Evolutionary conservation across 2,888 invertebrate genomes (phyloP).

Genomic region (Dichetophora obliterata): DNA sequence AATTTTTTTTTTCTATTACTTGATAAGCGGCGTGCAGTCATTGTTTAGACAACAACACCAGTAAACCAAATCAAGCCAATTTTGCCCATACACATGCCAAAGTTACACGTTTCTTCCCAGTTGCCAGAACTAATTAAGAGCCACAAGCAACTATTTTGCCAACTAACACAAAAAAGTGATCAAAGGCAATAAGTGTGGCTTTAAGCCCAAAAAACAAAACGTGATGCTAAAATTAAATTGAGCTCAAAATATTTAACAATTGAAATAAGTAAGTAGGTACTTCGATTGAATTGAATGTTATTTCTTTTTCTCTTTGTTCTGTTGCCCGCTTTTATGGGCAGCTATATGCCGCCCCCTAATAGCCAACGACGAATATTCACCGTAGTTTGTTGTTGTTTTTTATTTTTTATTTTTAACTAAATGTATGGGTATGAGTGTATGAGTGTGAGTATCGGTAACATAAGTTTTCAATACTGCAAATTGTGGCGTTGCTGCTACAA

Average conservation of each 20-base stretch:
- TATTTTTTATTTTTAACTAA: background rate
- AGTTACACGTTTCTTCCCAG: constrained; percentile 31
- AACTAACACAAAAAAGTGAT: background rate
- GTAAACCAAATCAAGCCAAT: constrained; percentile 41
- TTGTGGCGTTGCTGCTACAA: background rate
- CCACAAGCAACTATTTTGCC: background rate
- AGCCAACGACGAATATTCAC: background rate
- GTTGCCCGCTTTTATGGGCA: background rate
- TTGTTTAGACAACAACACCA: background rate
- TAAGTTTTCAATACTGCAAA: background rate
- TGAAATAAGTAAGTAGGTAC: too few species aligned
- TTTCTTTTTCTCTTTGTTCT: too few species aligned
- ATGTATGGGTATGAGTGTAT: too few species aligned
- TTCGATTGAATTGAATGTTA: too few species aligned
- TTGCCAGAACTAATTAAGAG: background rate
- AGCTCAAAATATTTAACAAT: background rate
- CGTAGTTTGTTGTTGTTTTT: background rate
- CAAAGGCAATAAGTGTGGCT: constrained; percentile 13
- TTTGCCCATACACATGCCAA: constrained; percentile 33
- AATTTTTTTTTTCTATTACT: too few species aligned
- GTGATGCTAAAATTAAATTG: constrained; percentile 45
- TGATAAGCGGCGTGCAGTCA: background rate
- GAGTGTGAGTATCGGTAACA: background rate
- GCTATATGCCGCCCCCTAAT: background rate
- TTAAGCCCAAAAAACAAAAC: constrained; percentile 43